Evolutionary conservation across 2,888 invertebrate genomes (phyloP), one percentile per base, ranked within the genome.

Genomic region (Erebia aethiops): DNA sequence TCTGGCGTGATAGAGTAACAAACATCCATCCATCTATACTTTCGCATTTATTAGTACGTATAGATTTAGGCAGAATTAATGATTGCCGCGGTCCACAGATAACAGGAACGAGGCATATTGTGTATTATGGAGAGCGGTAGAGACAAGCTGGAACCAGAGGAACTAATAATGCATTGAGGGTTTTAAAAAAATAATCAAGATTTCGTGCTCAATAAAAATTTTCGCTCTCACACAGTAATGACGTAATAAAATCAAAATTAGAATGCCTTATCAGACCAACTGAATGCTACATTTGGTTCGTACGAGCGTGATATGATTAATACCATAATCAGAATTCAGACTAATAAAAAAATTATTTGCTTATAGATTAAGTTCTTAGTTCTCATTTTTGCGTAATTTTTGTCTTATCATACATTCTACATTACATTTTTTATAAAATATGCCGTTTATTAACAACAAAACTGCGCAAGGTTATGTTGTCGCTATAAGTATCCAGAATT

Each of bases 341-440:
- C 57, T 57, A 57, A 57, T 57, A 14, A 14, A 57, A 35, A 14
- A 14, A 35, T 57, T 35, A 57, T 57, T 57, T 26, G n/a, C 26
- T 14, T 57, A 57, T 0, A 57, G 7, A 26, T 26, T 57, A 57
- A 57, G 26, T 14, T 35, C 57, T 26, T 2, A 57, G 26, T 14
- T 35, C 57, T 26, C 1, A 2, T 26, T 35, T 57, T 57, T 35
- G n/a, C 57, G 57, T 26, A 57, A 35, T n/a, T 3, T 57, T 57
- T 21, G 26, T 21, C 21, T 57, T 26, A 26, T 57, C 56, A 10
- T 57, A 13, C 11, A 46, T 52, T 52, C n/a, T 13, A 43, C 11
- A 51, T n/a, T n/a, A 52, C 2, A 13, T 13, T 11, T 11, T 46
- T 46, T 13, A 3, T 13, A 13, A 13, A 13, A 46, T 46, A 11